Conservation (phyloP, 2,113 vertebrate species). For the Benitochromis conjunctus region DNA sequence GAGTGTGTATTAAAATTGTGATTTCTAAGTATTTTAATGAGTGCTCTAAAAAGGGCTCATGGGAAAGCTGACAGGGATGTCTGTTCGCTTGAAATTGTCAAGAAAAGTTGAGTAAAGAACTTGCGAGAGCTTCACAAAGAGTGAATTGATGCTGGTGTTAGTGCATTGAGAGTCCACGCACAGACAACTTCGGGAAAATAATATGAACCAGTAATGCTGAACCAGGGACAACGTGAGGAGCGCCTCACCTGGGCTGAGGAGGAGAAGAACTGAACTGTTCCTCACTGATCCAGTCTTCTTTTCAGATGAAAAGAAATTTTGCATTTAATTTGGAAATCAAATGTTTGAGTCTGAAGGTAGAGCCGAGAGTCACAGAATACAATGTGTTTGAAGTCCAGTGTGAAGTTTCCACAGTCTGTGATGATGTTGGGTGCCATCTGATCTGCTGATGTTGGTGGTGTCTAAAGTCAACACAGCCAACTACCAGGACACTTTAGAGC, state of each 20-base stretch:
- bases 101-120: background rate
- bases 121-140: background rate
- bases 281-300: background rate
- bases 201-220: background rate
- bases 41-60: background rate
- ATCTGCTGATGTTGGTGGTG: background rate
- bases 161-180: background rate
- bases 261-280: background rate
- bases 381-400: background rate
- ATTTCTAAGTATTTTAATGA: background rate
- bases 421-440: background rate
- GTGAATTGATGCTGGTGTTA: background rate
- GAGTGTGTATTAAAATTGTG: background rate
- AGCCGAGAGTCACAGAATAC: background rate
- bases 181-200: rapidly evolving
- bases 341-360: background rate
- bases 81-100: background rate
- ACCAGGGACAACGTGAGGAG: background rate
- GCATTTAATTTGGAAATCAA: background rate
- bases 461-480: background rate
- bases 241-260: background rate
- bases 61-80: background rate
- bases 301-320: rapidly evolving
- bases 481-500: background rate
- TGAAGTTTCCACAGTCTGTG: background rate